A percentile compares a stretch with the other conserved stretches of the same genome.
Conservation (phyloP, 1,140 invertebrate species). For the Drosophila subobscura region DNA sequence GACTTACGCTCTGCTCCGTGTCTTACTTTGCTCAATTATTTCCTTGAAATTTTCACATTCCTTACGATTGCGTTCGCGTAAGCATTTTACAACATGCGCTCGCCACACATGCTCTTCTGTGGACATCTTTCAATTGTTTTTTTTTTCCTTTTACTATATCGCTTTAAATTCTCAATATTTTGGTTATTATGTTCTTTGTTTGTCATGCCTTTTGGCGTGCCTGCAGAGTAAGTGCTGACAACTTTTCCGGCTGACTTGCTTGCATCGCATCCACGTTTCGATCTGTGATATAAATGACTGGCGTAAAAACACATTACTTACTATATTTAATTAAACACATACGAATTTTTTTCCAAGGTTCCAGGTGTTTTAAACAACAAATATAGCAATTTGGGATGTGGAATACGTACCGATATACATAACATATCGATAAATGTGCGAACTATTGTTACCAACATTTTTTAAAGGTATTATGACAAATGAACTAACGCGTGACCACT, state of each 20-base stretch:
- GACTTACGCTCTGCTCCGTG: conserved; percentile 4
- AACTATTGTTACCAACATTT: no score
- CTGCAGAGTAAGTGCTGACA: not conserved
- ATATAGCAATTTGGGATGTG: no score
- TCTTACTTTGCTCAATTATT: conserved; percentile 86
- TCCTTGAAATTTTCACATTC: conserved; percentile 87
- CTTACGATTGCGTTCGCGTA: conserved; percentile 86
- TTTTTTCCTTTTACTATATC: conserved; percentile 3
- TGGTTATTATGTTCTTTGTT: conserved; percentile 25
- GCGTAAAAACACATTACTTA: no score
- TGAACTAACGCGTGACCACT: no score
- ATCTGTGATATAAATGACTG: not conserved
- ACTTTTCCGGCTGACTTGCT: not conserved
- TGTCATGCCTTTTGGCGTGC: conserved; percentile 11
- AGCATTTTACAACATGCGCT: conserved; percentile 85
- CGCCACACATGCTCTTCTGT: conserved; percentile 84
- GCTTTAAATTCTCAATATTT: not conserved
- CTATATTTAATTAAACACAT: no score
- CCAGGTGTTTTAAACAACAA: no score
- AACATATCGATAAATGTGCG: no score
- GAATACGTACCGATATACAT: no score
- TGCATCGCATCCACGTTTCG: conserved; percentile 4
- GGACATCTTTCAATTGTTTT: conserved; percentile 47
- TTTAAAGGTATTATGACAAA: no score
- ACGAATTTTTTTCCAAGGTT: no score